Conservation (phyloP, 2,113 vertebrate species). For the Zeus faber region DNA sequence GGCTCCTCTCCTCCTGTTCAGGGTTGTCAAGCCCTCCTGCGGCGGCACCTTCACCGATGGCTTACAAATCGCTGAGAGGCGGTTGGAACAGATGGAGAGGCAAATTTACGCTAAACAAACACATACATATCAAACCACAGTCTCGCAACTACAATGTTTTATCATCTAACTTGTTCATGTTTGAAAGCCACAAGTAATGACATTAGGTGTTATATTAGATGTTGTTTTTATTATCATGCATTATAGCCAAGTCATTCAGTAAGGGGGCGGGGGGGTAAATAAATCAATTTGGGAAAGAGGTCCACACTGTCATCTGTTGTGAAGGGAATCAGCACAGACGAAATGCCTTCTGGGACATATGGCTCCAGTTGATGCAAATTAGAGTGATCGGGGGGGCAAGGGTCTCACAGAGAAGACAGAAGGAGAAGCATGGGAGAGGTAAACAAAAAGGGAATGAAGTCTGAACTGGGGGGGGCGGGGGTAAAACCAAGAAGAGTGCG, state of each 20-base stretch:
- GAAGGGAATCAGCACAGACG: too few species aligned
- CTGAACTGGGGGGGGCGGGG: slow-evolving; percentile 38
- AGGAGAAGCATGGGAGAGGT: slow-evolving; percentile 36
- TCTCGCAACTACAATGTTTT: too few species aligned
- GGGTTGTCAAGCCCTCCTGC: slow-evolving; percentile 79
- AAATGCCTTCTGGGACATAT: slow-evolving; percentile 15
- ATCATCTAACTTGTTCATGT: too few species aligned
- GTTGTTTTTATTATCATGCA: too few species aligned
- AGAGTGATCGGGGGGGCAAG: slow-evolving; percentile 42
- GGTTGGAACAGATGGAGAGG: slow-evolving; percentile 6
- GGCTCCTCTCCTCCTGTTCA: slow-evolving; percentile 90
- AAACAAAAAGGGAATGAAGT: slow-evolving; percentile 46
- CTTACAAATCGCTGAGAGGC: slow-evolving; percentile 18
- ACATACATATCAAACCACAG: background rate
- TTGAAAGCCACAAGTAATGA: too few species aligned
- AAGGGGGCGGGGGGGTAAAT: too few species aligned
- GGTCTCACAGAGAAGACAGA: slow-evolving; percentile 26
- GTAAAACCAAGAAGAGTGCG: slow-evolving; percentile 26
- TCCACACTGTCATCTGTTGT: too few species aligned
- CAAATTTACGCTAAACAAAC: slow-evolving; percentile 13
- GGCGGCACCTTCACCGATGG: slow-evolving; percentile 43
- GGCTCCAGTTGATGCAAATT: slow-evolving; percentile 23
- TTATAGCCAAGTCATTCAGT: too few species aligned
- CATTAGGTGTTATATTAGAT: too few species aligned
- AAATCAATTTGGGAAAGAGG: too few species aligned